These are phyloP conservation scores for Notechis scutatus DNA, from an alignment of 2,113 vertebrate species.

Conservation along the genomic window DNA sequence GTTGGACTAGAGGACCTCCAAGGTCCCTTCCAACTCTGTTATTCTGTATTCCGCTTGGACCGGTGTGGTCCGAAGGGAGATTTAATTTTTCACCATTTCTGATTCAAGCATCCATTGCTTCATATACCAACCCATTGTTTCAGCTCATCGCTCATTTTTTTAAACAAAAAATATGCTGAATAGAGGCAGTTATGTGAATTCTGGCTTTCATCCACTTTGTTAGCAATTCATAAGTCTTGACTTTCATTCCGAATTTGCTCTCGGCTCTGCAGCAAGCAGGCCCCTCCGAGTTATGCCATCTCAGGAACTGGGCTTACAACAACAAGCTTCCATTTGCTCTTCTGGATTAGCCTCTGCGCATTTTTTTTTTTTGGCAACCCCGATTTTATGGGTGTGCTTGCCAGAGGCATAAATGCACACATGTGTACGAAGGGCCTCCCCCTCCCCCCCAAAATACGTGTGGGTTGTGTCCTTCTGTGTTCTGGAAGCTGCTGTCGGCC, in stretches of 20 bases:
- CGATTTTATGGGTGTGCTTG: background rate
- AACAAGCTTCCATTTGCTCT: constrained; percentile 2
- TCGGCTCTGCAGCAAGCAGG: constrained; percentile 14
- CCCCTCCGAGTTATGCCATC: constrained; percentile 20
- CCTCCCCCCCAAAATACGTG: background rate
- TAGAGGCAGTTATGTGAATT: constrained; percentile 55
- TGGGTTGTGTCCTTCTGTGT: background rate
- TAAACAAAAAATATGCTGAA: constrained; percentile 48
- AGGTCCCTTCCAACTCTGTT: background rate
- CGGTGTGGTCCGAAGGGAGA: background rate
- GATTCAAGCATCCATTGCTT: constrained; percentile 29
- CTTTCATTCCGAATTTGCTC: constrained; percentile 45
- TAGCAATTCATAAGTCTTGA: constrained; percentile 39
- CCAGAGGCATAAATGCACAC: background rate
- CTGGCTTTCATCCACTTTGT: constrained; percentile 52
- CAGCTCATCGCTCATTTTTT: constrained; percentile 33
- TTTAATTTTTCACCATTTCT: background rate
- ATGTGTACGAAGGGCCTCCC: background rate
- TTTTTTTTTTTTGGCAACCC: background rate
- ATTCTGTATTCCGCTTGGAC: background rate
- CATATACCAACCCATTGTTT: constrained; percentile 43
- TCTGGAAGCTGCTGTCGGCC: background rate
- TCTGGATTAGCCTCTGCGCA: background rate
- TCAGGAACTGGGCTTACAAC: background rate
- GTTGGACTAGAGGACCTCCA: background rate